A percentile compares a stretch with the other conserved stretches of the same genome.
Conservation (phyloP, 2,113 vertebrate species). For the Callocephalon fimbriatum region DNA sequence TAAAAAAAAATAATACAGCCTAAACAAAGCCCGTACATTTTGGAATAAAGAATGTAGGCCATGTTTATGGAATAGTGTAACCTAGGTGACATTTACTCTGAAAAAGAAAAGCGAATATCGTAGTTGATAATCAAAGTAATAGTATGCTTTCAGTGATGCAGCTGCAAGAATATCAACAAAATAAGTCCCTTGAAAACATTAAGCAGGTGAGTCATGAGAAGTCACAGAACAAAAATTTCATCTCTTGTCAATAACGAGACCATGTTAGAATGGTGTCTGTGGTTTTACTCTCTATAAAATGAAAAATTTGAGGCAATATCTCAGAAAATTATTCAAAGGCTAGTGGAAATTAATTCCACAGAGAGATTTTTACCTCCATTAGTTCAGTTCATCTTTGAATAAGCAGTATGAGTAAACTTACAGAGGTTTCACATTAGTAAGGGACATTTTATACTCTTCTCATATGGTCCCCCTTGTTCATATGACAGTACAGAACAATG, state of each 20-base stretch:
- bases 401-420: not conserved
- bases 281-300: not conserved
- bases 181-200: not conserved
- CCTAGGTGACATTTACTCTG: not conserved
- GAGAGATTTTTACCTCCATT: not conserved
- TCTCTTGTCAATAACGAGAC: not conserved
- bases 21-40: not conserved
- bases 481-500: not conserved
- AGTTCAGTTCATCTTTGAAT: not conserved
- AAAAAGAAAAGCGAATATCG: not conserved
- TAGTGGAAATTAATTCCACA: not conserved
- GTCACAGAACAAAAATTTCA: not conserved
- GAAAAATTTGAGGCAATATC: not conserved
- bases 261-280: not conserved
- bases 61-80: not conserved
- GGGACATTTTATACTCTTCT: not conserved
- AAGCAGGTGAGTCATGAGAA: accelerated
- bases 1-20: not conserved
- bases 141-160: not conserved
- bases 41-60: not conserved
- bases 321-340: not conserved
- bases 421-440: not conserved
- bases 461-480: not conserved
- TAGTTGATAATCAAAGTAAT: not conserved
- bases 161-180: not conserved